phyloP scores from a whole-genome alignment of 2,113 vertebrate species.

The Pangasianodon gigas region DNA sequence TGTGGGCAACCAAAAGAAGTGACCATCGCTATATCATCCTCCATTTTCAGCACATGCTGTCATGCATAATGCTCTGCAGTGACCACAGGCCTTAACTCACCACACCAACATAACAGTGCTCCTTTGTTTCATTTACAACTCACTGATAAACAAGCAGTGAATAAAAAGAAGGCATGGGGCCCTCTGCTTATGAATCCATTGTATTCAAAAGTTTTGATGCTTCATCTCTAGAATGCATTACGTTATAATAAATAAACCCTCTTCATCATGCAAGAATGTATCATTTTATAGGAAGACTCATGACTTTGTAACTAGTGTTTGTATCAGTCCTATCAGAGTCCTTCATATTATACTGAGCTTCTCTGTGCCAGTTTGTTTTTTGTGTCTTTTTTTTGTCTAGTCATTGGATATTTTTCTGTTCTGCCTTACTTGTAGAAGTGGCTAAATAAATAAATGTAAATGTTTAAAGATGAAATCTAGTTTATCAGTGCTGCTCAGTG shows the following conservation, averaged over 20 bases:
- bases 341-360: background rate
- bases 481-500: background rate
- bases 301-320: background rate
- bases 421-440: background rate
- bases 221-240: background rate
- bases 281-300: background rate
- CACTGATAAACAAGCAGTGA: conserved; percentile 2
- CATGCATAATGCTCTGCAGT: conserved; percentile 7
- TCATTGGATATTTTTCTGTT: background rate
- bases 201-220: background rate
- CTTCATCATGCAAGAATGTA: background rate
- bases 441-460: background rate
- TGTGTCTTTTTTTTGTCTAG: background rate
- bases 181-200: background rate
- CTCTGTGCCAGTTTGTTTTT: background rate
- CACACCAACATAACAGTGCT: background rate
- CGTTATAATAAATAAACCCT: background rate
- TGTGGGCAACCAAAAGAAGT: conserved; percentile 26
- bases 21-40: conserved; percentile 16
- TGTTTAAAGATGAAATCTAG: background rate
- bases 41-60: conserved; percentile 16
- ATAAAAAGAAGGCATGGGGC: background rate
- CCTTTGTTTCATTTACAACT: conserved; percentile 21
- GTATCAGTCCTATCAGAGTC: background rate
- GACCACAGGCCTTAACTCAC: conserved; percentile 11